Percentiles rank a stretch among this genome's conserved stretches.
phyloP scores from a whole-genome alignment of 2,113 vertebrate genomes.

The Chaetodon auriga region DNA sequence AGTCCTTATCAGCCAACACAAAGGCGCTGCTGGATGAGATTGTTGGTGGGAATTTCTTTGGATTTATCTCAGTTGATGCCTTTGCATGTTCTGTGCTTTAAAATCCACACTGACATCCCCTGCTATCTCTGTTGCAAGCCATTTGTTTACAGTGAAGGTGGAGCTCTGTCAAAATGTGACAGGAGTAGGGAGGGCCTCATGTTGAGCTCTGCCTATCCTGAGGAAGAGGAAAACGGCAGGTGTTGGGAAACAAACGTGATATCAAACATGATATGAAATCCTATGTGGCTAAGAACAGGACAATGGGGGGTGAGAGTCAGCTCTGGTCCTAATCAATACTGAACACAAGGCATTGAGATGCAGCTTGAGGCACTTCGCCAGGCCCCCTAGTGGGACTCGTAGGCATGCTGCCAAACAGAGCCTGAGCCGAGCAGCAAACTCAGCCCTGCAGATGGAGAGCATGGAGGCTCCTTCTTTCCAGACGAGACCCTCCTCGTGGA shows the following conservation, averaged over 20 bases:
- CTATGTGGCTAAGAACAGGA: slow-evolving; percentile 55
- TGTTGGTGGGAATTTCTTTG: slow-evolving; percentile 32
- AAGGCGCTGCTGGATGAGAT: slow-evolving; percentile 34
- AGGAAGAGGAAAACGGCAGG: slow-evolving; percentile 34
- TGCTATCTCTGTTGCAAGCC: slow-evolving; percentile 37
- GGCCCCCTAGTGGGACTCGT: slow-evolving; percentile 58
- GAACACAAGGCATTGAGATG: slow-evolving; percentile 73
- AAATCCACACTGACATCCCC: slow-evolving; percentile 30
- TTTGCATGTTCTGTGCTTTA: slow-evolving; percentile 35
- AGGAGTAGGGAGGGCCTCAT: slow-evolving; percentile 16
- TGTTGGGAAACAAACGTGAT: slow-evolving; percentile 60
- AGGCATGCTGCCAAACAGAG: slow-evolving; percentile 74
- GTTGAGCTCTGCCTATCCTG: slow-evolving; percentile 8
- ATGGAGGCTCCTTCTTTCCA: slow-evolving; percentile 44
- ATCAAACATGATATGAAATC: slow-evolving; percentile 66
- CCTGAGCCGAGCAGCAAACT: slow-evolving; percentile 52
- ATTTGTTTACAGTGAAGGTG: slow-evolving; percentile 67
- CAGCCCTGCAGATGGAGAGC: slow-evolving; percentile 57
- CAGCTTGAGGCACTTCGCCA: slow-evolving; percentile 70
- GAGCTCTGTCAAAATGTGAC: slow-evolving; percentile 53
- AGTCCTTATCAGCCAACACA: slow-evolving; percentile 55
- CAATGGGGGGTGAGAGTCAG: slow-evolving; percentile 60
- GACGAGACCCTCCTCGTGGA: slow-evolving; percentile 49
- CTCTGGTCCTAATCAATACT: slow-evolving; percentile 79
- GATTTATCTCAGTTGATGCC: slow-evolving; percentile 31